Conservation (phyloP, 2,113 vertebrate species). For the Brienomyrus longianalis region DNA sequence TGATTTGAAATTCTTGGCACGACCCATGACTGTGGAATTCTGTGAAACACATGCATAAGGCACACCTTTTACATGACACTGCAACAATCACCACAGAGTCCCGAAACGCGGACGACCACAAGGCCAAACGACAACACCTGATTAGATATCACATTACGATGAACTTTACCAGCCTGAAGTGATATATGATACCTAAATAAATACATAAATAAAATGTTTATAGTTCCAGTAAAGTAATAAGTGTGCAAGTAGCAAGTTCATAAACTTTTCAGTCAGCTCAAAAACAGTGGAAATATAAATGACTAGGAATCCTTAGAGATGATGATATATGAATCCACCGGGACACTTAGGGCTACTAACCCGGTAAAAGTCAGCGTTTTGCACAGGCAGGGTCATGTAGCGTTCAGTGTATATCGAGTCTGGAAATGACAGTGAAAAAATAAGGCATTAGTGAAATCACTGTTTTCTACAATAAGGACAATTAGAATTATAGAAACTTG, state of each 20-base stretch:
- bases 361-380: slow-evolving; percentile 66
- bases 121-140: background rate
- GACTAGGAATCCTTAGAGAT: background rate
- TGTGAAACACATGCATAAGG: slow-evolving; percentile 44
- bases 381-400: slow-evolving; percentile 78
- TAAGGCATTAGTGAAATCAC: background rate
- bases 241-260: background rate
- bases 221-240: background rate
- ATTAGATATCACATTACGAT: background rate
- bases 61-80: background rate
- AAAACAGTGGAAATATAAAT: background rate
- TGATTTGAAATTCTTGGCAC: slow-evolving; percentile 83
- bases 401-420: slow-evolving; percentile 80
- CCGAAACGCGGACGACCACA: background rate
- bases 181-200: background rate
- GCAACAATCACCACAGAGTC: background rate
- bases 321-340: background rate
- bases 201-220: too few relatives aligned
- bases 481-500: background rate
- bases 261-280: background rate
- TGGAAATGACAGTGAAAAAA: slow-evolving; percentile 27
- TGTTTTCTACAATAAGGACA: background rate
- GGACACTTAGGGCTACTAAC: slow-evolving; percentile 56
- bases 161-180: background rate
- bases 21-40: slow-evolving; percentile 87